Percentiles rank a stretch among this genome's conserved stretches.
phyloP scores from a whole-genome alignment of 2,113 vertebrate species.

The Grantiella picta region DNA sequence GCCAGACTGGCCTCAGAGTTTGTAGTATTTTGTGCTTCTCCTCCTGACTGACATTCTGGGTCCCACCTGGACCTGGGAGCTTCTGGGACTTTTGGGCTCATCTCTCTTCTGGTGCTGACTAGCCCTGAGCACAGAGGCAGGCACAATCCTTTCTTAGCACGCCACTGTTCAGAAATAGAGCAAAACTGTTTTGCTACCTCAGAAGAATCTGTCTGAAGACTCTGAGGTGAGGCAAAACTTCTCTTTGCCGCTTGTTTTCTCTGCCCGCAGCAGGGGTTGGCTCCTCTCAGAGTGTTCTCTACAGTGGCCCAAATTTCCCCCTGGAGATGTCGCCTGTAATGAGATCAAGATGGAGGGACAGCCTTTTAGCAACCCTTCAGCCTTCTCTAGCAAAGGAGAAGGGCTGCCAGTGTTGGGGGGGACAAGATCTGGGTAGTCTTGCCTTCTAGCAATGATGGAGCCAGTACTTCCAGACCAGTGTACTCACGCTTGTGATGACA shows the following conservation, averaged over 20 bases:
- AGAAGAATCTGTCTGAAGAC: neutral
- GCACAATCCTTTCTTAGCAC: neutral
- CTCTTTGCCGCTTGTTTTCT: neutral
- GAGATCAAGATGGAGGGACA: conserved; percentile 13
- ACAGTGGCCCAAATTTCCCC: neutral
- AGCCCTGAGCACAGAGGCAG: neutral
- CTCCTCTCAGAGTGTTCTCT: neutral
- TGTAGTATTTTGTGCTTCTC: neutral
- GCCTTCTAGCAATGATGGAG: neutral
- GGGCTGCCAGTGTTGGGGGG: neutral
- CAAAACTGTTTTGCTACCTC: neutral
- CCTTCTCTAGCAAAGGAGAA: neutral
- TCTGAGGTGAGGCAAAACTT: neutral
- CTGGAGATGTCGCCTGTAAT: neutral
- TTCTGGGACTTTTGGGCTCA: neutral
- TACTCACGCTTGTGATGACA: neutral
- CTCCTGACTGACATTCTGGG: neutral
- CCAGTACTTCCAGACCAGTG: neutral
- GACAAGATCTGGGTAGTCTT: neutral
- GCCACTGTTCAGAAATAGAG: neutral
- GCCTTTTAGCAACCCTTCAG: neutral
- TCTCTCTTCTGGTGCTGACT: neutral
- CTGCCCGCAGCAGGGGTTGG: neutral
- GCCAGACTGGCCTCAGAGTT: neutral
- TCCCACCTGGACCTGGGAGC: neutral